phyloP scores from a whole-genome alignment of 2,113 vertebrate genomes.

The Columba janthina region DNA sequence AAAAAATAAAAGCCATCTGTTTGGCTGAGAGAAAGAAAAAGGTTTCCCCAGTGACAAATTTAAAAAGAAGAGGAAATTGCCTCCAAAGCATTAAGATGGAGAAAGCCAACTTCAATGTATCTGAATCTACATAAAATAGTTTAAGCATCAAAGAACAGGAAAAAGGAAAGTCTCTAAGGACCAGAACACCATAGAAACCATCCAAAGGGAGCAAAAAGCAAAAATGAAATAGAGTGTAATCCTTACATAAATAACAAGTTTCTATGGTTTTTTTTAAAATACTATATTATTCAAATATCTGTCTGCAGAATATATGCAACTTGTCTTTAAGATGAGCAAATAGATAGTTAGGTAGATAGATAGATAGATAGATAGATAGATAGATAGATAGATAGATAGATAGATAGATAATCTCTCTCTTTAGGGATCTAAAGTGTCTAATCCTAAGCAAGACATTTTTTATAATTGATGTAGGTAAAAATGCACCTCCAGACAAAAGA shows the following conservation, averaged over 20 bases:
- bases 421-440: neutral
- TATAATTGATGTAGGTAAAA: neutral
- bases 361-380: neutral
- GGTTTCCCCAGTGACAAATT: conserved; percentile 71
- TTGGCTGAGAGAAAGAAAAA: conserved; percentile 71
- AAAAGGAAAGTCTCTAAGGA: conserved; percentile 39
- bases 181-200: neutral
- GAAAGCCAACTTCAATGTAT: conserved; percentile 59
- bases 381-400: no score
- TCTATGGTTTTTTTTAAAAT: neutral
- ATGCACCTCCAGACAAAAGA: neutral
- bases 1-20: conserved; percentile 72
- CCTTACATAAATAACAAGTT: neutral
- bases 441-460: neutral
- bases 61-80: conserved; percentile 72
- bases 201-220: neutral
- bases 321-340: neutral
- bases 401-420: neutral
- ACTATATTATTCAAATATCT: neutral
- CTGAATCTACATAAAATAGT: conserved; percentile 63
- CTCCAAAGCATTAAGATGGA: conserved; percentile 57
- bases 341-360: neutral
- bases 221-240: neutral
- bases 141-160: conserved; percentile 45
- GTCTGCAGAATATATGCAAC: neutral